Base-by-base conservation (phyloP, 2,113 vertebrate species). In the Bothrops jararaca region DNA sequence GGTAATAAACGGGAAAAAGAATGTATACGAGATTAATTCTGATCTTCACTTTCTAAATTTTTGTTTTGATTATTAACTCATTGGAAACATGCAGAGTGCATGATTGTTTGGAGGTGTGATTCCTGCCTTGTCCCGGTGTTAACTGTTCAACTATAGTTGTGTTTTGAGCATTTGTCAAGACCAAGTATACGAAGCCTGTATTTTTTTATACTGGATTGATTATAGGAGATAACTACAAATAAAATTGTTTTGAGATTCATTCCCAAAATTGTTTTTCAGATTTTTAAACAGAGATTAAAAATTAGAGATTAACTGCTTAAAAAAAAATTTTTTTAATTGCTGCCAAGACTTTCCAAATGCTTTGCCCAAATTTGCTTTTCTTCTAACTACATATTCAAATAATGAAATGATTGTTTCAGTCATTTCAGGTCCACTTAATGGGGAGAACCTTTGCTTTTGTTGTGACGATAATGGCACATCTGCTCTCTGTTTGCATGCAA, bases 191-290 rank as follows among this genome's bases (percentile, higher is more conserved):
- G 26, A 52, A 42, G 52, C 56, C 56, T 34, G 50, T 92, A 80
- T 80, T 91, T 80, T 93, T 93, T 91, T 93, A 91, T 91, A 50
- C 50, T 54, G 92, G 80, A 53, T 52, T 60, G 74, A 86, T n/a
- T 64, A 90, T 57, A 64, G 85, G 50, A 86, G 50, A 92, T 13
- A 53, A 53, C 45, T 48, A 39, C 91, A 48, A 90, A 89, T 50
- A 58, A 85, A 95, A 94, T 60, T 74, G 74, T 93, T 96, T 95
- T 95, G 93, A 92, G 92, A 92, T 90, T 94, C 93, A 93, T 87
- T 94, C 50, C 26, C 39, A 45, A 45, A 15, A 88, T 93, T 53
- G 64, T 93, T 93, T 23, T 92, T 90, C 90, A 94, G 53, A 92
- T 96, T 64, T 94, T 90, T 90, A 64, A 93, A 22, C 48, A 53